phyloP scores from a whole-genome alignment of 2,797 vertebrate genomes.

The Rhinophrynus dorsalis region DNA sequence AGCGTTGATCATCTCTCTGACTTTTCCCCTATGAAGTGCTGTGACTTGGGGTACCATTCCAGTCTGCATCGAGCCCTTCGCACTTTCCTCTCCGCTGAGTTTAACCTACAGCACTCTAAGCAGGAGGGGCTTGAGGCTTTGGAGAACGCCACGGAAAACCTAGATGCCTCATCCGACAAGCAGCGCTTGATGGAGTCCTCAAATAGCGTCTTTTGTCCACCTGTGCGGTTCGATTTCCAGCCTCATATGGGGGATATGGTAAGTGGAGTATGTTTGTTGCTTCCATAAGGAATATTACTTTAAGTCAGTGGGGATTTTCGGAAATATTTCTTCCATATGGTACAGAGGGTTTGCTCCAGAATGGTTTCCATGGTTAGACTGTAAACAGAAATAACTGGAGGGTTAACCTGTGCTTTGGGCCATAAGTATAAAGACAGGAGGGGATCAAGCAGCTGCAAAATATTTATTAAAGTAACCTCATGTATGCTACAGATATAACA shows the following conservation, averaged over 20 bases:
- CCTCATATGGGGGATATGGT: constrained; percentile 98
- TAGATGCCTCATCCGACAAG: constrained; percentile 93
- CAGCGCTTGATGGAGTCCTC: constrained; percentile 97
- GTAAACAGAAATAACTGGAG: too few species aligned
- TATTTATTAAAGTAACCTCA: too few species aligned
- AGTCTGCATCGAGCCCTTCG: constrained; percentile 91
- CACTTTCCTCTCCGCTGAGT: constrained; percentile 94
- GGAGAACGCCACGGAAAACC: constrained; percentile 88
- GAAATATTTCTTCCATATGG: too few species aligned
- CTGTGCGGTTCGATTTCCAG: constrained; percentile 96
- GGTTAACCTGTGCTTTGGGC: too few species aligned
- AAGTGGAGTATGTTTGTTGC: constrained; percentile 51
- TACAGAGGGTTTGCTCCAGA: too few species aligned
- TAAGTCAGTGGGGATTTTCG: too few species aligned
- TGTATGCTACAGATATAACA: too few species aligned
- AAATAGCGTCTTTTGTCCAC: constrained; percentile 95
- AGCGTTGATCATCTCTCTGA: too few species aligned
- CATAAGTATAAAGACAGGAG: too few species aligned
- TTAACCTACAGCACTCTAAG: constrained; percentile 92
- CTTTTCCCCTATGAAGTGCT: constrained; percentile 85
- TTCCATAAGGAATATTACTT: too few species aligned
- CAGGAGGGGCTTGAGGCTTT: constrained; percentile 90
- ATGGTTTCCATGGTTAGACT: too few species aligned
- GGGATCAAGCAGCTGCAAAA: too few species aligned
- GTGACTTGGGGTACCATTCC: constrained; percentile 96